Conservation (phyloP, 2,888 invertebrate species). For the Drosophila kanekoi region DNA sequence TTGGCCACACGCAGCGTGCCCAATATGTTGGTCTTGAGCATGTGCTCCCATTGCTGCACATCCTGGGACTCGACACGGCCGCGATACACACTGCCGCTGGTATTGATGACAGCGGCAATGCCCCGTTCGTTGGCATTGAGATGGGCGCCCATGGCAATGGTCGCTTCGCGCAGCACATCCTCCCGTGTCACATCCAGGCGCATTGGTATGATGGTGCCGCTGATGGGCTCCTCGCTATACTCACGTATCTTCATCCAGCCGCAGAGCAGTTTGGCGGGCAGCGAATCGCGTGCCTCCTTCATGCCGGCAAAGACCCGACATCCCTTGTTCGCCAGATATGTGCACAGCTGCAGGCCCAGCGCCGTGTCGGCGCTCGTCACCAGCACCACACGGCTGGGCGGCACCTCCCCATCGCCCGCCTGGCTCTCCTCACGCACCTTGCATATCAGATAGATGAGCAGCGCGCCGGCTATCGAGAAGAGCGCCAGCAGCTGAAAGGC, state of each 20-base stretch:
- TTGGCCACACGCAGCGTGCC: constrained; percentile 91
- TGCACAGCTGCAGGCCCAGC: constrained; percentile 91
- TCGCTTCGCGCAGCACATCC: constrained; percentile 92
- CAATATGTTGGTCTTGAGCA: constrained; percentile 89
- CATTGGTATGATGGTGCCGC: constrained; percentile 88
- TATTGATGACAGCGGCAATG: constrained; percentile 92
- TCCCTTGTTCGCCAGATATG: constrained; percentile 90
- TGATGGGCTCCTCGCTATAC: constrained; percentile 85
- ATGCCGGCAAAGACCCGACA: constrained; percentile 92
- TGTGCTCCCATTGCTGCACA: constrained; percentile 87
- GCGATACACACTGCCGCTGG: constrained; percentile 91
- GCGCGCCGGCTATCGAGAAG: constrained; percentile 93
- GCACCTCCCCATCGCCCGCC: constrained; percentile 78
- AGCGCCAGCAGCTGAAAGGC: constrained; percentile 92
- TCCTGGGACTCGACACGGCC: constrained; percentile 90
- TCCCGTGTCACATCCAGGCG: constrained; percentile 92
- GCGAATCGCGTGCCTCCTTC: constrained; percentile 87
- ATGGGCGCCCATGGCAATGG: constrained; percentile 91
- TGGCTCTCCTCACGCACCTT: constrained; percentile 89
- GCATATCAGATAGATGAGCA: constrained; percentile 91
- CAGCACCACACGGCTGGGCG: constrained; percentile 89
- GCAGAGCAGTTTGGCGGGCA: constrained; percentile 87
- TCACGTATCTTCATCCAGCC: constrained; percentile 88
- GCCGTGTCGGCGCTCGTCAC: constrained; percentile 93
- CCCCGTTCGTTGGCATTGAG: constrained; percentile 93